These are phyloP conservation scores for Pitangus sulphuratus DNA, from an alignment of 2,797 vertebrate species.

Conservation along the genomic window DNA sequence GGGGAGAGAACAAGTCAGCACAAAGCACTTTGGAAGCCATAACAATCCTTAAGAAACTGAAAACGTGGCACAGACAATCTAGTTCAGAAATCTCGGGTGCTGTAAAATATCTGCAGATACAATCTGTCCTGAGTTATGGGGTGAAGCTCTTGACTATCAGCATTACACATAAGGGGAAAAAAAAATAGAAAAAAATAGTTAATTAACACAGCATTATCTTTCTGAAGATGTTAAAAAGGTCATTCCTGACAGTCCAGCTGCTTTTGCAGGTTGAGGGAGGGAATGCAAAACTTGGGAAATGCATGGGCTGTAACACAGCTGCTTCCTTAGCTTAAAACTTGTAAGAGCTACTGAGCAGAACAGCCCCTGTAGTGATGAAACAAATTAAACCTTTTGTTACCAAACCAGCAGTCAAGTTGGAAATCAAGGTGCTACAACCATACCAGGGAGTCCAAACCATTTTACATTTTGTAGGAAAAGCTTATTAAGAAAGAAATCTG, in stretches of 20 bases:
- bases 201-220: not conserved
- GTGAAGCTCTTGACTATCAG: not conserved
- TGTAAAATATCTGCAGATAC: not conserved
- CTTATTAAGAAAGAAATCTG: not conserved
- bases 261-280: not conserved
- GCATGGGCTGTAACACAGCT: not conserved
- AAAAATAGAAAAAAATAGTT: not conserved
- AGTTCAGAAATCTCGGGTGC: not conserved
- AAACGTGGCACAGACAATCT: not conserved
- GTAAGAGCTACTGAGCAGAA: not conserved
- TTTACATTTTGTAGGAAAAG: not conserved
- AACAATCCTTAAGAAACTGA: not conserved
- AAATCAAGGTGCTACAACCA: not conserved
- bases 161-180: not conserved
- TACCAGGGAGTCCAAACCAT: not conserved
- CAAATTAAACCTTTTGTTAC: not conserved
- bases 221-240: not conserved
- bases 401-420: not conserved
- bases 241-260: not conserved
- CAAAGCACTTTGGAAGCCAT: slow-evolving; percentile 51
- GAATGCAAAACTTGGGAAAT: not conserved
- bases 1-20: slow-evolving; percentile 82
- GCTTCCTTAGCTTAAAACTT: not conserved
- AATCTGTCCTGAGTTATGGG: not conserved
- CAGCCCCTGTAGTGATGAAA: not conserved